Base-by-base conservation (phyloP, 2,797 vertebrate species). In the Zalophus californianus region DNA sequence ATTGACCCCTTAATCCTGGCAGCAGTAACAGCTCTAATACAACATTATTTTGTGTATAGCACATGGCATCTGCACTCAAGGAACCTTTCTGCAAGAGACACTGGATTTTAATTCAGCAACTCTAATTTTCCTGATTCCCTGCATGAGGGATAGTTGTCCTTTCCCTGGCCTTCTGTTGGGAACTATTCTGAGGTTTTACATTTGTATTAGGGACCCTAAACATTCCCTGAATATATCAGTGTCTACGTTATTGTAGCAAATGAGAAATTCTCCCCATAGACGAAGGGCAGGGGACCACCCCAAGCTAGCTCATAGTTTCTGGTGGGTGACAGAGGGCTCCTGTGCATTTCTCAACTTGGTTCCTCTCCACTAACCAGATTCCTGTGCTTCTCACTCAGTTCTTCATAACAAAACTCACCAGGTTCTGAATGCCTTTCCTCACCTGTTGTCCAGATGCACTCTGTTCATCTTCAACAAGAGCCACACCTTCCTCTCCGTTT, bases 401-500 rank as follows among this genome's bases (percentile, higher is more conserved):
- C 56, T 79, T 78, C n/a, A 21, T 38, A 50, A 79, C 11, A 4
- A 14, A 86, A 86, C 79, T 48, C 56, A 84, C 14, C 25, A 48
- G 35, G 56, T 95, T 73, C 79, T 48, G 5, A 66, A 14, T 78
- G 58, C 52, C 44, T 85, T 80, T 91, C 93, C 80, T 95, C 32
- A 88, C 95, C 84, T 92, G 86, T 48, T 92, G 54, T n/a, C 77
- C 27, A 4, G 70, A 41, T 20, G 20, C 32, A 48, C 52, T 96
- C 44, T 94, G 91, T 38, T 94, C 75, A 58, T 77, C 78, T 21
- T 96, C 94, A 56, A 58, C 82, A 38, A 94, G 78, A 27, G 77
- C 64, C 72, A 93, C 84, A 12, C 89, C 92, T 79, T 97, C 86
- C 12, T 78, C 66, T 1, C 86, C 90, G 0, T 91, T 95, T 85